phyloP scores from a whole-genome alignment of 2,888 invertebrate species.

The Matsumyia berberina region DNA sequence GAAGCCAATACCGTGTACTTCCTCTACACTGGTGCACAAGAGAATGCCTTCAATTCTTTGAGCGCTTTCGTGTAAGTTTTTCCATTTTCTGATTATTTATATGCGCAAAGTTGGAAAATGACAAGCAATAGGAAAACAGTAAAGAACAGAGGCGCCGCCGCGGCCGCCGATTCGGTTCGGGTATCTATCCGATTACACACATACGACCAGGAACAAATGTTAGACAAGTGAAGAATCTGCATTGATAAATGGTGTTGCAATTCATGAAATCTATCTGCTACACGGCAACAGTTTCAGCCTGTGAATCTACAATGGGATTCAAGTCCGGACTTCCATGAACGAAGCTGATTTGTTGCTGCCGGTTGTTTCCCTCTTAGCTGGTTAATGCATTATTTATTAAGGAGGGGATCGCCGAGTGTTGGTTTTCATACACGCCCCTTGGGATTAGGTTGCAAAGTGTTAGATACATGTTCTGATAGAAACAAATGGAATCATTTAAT shows the following conservation, averaged over 20 bases:
- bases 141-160: conserved; percentile 78
- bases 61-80: conserved; percentile 69
- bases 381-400: conserved; percentile 73
- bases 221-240: conserved; percentile 76
- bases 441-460: conserved; percentile 71
- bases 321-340: conserved; percentile 28
- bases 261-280: conserved; percentile 72
- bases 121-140: conserved; percentile 78
- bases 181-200: conserved; percentile 61
- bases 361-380: conserved; percentile 18
- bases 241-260: conserved; percentile 76
- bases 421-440: conserved; percentile 73
- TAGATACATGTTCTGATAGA: conserved; percentile 71
- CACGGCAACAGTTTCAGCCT: conserved; percentile 55
- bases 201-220: conserved; percentile 64
- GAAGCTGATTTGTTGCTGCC: conserved; percentile 47
- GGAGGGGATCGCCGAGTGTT: conserved; percentile 44
- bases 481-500: conserved; percentile 70
- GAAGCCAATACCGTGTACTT: conserved; percentile 18
- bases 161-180: conserved; percentile 65
- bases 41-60: conserved; percentile 40
- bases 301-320: conserved; percentile 36
- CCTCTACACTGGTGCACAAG: not conserved
- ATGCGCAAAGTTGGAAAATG: conserved; percentile 71
- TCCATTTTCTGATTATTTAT: conserved; percentile 75